These are phyloP conservation scores for Drosophila longiperda DNA, from an alignment of 2,888 invertebrate genomes.

Conservation along the genomic window DNA sequence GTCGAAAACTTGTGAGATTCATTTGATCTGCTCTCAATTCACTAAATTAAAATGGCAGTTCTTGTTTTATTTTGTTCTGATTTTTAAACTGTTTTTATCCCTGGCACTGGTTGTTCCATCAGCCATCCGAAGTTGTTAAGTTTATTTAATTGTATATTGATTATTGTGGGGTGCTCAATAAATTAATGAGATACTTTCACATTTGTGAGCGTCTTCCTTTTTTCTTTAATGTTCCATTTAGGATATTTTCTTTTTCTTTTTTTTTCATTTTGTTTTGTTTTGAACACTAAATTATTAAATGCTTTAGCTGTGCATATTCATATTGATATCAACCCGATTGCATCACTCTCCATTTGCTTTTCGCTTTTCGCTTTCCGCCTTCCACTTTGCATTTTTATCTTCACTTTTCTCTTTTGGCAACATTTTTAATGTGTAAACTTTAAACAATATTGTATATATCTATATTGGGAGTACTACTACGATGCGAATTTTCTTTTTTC, in stretches of 20 bases:
- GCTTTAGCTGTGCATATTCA: conserved; percentile 61
- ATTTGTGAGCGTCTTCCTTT: conserved; percentile 21
- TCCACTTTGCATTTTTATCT: conserved; percentile 13
- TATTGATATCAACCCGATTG: conserved; percentile 31
- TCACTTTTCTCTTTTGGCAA: conserved; percentile 61
- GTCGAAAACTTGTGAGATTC: conserved; percentile 33
- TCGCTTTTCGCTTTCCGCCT: not conserved
- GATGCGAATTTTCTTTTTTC: conserved; percentile 26
- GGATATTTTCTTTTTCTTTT: conserved; percentile 37
- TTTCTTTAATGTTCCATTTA: conserved; percentile 10
- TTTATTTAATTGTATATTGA: conserved; percentile 23
- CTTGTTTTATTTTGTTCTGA: conserved; percentile 46
- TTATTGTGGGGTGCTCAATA: conserved; percentile 47
- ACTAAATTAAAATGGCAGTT: conserved; percentile 79
- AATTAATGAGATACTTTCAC: conserved; percentile 69
- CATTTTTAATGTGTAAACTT: conserved; percentile 68
- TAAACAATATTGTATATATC: conserved; percentile 40
- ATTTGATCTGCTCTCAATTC: conserved; percentile 39
- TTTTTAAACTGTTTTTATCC: conserved; percentile 19
- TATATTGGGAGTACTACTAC: conserved; percentile 16
- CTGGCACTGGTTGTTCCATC: conserved; percentile 7
- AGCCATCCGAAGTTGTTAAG: not conserved
- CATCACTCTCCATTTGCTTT: conserved; percentile 18
- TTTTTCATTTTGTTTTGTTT: conserved; percentile 23
- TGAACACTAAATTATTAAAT: conserved; percentile 65